These are phyloP conservation scores for Macaca nemestrina DNA, from an alignment of 2,113 vertebrate genomes.

Conservation along the genomic window DNA sequence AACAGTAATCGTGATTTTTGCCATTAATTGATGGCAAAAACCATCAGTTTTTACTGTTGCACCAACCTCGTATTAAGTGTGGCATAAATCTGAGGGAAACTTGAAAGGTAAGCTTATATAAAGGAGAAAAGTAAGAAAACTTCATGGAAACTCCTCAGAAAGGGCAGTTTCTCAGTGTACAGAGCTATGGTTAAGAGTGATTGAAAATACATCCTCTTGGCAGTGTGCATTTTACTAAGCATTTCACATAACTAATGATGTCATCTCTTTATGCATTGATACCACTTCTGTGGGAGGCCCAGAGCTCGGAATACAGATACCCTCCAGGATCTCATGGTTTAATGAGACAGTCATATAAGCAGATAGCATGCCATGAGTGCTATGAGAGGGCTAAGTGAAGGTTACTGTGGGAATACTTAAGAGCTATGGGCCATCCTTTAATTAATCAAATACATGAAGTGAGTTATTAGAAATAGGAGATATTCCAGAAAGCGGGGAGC, in stretches of 20 bases:
- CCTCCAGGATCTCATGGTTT: background rate
- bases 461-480: background rate
- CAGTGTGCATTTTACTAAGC: background rate
- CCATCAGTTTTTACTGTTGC: too few species aligned
- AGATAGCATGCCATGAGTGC: background rate
- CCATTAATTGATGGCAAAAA: too few species aligned
- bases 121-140: background rate
- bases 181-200: background rate
- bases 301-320: background rate
- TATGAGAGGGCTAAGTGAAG: background rate
- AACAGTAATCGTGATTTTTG: too few species aligned
- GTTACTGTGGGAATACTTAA: background rate
- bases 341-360: background rate
- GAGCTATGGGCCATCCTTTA: background rate
- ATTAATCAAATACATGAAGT: background rate
- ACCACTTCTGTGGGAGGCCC: background rate
- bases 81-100: background rate
- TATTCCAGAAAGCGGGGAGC: background rate
- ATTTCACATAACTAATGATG: background rate
- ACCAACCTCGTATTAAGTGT: background rate
- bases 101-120: background rate
- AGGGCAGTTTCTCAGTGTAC: background rate
- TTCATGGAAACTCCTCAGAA: background rate
- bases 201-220: background rate
- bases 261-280: background rate